Evolutionary conservation across 2,113 vertebrate genomes (phyloP).

Genomic region (Speoplatyrhinus poulsoni): DNA sequence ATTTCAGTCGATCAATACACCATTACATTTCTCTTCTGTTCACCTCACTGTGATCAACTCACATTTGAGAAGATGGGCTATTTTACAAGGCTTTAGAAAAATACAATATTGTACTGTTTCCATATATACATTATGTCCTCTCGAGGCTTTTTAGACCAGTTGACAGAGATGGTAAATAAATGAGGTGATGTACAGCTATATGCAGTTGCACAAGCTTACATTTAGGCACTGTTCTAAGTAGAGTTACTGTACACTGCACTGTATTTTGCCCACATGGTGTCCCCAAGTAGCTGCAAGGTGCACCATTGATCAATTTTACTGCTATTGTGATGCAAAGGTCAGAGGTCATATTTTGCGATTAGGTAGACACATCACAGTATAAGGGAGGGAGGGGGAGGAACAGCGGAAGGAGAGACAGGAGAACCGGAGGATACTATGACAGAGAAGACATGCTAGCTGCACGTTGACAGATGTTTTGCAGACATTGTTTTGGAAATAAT

Average conservation of each 20-base stretch:
- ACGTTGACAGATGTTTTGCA: slow-evolving; percentile 22
- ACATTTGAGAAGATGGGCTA: slow-evolving; percentile 9
- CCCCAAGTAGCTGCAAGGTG: too few species aligned
- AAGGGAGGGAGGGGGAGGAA: neutral
- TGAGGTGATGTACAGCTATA: neutral
- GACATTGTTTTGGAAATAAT: slow-evolving; percentile 28
- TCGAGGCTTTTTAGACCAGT: neutral
- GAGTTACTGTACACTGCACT: too few species aligned
- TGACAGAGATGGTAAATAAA: neutral
- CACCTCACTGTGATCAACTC: slow-evolving; percentile 16
- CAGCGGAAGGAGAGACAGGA: slow-evolving; percentile 8
- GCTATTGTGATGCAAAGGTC: slow-evolving; percentile 48
- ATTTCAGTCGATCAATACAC: slow-evolving; percentile 23
- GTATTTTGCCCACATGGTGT: too few species aligned
- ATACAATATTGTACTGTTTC: neutral
- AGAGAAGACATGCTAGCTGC: slow-evolving; percentile 3
- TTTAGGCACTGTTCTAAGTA: neutral
- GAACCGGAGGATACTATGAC: slow-evolving; percentile 3
- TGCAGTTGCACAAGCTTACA: slow-evolving; percentile 11
- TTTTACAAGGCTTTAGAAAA: neutral
- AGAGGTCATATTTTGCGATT: slow-evolving; percentile 58
- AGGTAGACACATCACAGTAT: slow-evolving; percentile 13
- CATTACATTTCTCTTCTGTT: neutral
- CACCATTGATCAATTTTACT: slow-evolving; percentile 52
- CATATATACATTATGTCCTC: neutral